A percentile compares a stretch with the other conserved stretches of the same genome.
Conservation (phyloP, 2,888 invertebrate species). For the Cloeon dipterum region DNA sequence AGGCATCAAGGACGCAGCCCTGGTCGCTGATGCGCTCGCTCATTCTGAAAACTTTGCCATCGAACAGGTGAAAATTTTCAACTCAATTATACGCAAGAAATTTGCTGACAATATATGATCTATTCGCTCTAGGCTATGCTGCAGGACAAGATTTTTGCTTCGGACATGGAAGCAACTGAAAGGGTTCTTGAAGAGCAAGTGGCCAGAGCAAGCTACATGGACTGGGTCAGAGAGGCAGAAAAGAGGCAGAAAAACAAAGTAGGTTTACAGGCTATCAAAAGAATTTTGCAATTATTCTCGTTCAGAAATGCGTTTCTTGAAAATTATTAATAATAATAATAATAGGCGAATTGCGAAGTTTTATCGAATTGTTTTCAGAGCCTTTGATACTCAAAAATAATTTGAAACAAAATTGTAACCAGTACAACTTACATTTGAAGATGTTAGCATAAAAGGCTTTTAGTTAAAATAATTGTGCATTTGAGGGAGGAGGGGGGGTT, state of each 20-base stretch:
- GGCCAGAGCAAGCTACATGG: slow-evolving; percentile 61
- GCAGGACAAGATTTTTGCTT: slow-evolving; percentile 68
- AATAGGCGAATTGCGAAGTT: too few species aligned
- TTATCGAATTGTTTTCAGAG: too few species aligned
- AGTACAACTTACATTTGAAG: too few species aligned
- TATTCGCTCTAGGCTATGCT: slow-evolving; percentile 46
- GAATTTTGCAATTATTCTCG: too few species aligned
- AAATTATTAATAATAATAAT: too few species aligned
- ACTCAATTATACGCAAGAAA: not conserved
- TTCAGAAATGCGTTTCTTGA: too few species aligned
- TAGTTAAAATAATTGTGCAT: too few species aligned
- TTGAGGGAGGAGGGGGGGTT: too few species aligned
- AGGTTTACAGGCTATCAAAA: slow-evolving; percentile 9
- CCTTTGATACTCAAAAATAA: too few species aligned
- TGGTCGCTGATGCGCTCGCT: slow-evolving; percentile 47
- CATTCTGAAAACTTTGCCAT: slow-evolving; percentile 58
- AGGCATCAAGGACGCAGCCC: slow-evolving; percentile 41
- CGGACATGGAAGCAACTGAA: slow-evolving; percentile 80
- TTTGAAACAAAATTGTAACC: too few species aligned
- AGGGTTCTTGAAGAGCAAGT: slow-evolving; percentile 77
- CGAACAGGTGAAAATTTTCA: slow-evolving; percentile 34
- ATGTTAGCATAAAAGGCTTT: too few species aligned
- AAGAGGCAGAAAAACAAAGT: slow-evolving; percentile 23
- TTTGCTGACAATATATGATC: not conserved
- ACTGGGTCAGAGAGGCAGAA: slow-evolving; percentile 47